A percentile compares a stretch with the other conserved stretches of the same genome.
phyloP scores from a whole-genome alignment of 2,113 vertebrate species.

The Epinephelus lanceolatus region DNA sequence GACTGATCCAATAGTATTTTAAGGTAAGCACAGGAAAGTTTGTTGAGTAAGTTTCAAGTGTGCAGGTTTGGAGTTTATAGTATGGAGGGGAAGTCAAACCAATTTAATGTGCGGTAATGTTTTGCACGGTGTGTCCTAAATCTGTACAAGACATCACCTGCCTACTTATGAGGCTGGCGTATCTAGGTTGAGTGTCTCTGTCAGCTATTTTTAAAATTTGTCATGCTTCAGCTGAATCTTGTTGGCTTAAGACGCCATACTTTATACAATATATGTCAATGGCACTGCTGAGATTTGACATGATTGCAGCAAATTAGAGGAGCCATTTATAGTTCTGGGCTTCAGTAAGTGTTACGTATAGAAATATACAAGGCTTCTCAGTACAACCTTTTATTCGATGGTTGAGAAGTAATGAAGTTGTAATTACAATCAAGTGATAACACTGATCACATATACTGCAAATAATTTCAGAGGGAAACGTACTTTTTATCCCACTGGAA shows the following conservation, averaged over 20 bases:
- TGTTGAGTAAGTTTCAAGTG: conserved; percentile 10
- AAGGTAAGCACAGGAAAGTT: conserved; percentile 3
- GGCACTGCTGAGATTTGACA: conserved; percentile 34
- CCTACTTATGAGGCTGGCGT: conserved; percentile 50
- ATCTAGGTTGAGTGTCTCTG: conserved; percentile 72
- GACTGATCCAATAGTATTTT: conserved; percentile 8
- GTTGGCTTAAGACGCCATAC: conserved; percentile 27
- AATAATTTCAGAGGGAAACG: not conserved
- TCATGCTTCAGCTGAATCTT: conserved; percentile 57
- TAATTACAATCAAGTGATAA: not conserved
- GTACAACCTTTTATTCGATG: not conserved
- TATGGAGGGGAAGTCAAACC: conserved; percentile 43
- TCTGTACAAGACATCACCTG: conserved; percentile 65
- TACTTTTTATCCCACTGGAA: not conserved
- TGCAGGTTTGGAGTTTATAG: conserved; percentile 4
- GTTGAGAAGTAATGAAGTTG: not conserved
- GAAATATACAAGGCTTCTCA: not conserved
- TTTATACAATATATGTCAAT: conserved; percentile 34
- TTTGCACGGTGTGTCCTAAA: conserved; percentile 65
- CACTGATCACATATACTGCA: not conserved
- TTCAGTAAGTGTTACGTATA: not conserved
- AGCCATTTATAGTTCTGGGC: conserved; percentile 13
- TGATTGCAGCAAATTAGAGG: conserved; percentile 32
- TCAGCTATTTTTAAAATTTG: conserved; percentile 70
- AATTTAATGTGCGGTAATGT: conserved; percentile 53